Evolutionary conservation across 2,797 vertebrate species (phyloP).

Genomic region (Lacerta agilis): DNA sequence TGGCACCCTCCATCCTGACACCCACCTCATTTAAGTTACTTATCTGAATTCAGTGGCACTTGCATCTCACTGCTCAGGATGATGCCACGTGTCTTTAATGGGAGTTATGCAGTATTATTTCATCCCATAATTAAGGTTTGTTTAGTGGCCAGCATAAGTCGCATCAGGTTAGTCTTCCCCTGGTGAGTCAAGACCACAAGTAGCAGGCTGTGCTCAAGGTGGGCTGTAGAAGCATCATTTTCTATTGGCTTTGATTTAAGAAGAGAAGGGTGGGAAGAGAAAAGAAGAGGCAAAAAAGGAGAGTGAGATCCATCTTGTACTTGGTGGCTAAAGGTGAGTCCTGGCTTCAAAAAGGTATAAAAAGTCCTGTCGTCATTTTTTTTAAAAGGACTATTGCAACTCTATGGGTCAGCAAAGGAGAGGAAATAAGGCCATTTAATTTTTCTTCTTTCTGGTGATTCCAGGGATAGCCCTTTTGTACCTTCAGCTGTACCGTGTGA

Average conservation of each 20-base stretch:
- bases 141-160: background rate
- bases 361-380: background rate
- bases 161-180: background rate
- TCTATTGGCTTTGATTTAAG: background rate
- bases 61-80: background rate
- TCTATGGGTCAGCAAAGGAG: background rate
- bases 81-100: background rate
- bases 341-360: background rate
- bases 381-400: background rate
- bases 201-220: background rate
- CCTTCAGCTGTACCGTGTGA: constrained; percentile 87
- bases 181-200: background rate
- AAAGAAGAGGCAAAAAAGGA: background rate
- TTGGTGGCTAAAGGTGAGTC: background rate
- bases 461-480: constrained; percentile 93
- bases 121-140: background rate
- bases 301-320: background rate
- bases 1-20: background rate
- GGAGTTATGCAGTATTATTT: background rate
- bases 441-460: constrained; percentile 14
- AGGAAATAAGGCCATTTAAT: background rate
- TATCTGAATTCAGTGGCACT: background rate
- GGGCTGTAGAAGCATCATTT: background rate
- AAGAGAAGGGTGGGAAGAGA: background rate
- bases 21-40: background rate